A percentile compares a stretch with the other conserved stretches of the same genome.
phyloP scores from a whole-genome alignment of 2,888 invertebrate genomes.

The Lumbricus terrestris region DNA sequence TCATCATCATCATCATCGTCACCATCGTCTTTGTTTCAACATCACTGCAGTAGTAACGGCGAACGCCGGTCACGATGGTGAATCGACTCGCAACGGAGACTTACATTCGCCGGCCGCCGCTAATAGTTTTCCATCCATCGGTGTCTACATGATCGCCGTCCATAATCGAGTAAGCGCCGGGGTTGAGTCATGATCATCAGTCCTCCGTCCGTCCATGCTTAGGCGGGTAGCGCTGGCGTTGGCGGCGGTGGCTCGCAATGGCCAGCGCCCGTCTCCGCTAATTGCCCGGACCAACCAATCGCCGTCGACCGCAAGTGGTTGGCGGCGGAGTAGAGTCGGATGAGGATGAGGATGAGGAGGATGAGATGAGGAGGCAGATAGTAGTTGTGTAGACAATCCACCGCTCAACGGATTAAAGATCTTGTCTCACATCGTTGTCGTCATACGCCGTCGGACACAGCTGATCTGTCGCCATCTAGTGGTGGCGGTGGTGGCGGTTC shows the following conservation, averaged over 20 bases:
- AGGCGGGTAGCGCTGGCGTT: no score
- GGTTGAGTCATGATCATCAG: not conserved
- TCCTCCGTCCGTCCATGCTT: no score
- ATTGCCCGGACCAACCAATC: not conserved
- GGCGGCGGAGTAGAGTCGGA: not conserved
- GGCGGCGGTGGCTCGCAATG: no score
- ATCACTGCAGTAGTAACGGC: no score
- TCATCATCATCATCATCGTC: no score
- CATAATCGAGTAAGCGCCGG: not conserved
- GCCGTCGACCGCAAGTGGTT: not conserved
- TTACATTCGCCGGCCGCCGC: not conserved
- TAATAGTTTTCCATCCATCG: slow-evolving; percentile 3
- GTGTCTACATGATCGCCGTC: no score
- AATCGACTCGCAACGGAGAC: slow-evolving; percentile 42
- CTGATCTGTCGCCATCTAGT: not conserved
- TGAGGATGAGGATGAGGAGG: no score
- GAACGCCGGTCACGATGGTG: not conserved
- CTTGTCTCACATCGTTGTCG: not conserved
- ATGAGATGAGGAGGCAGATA: not conserved
- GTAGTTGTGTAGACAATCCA: not conserved
- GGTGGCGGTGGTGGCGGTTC: not conserved
- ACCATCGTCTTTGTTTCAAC: not conserved
- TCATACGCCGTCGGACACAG: not conserved
- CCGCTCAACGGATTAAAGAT: not conserved
- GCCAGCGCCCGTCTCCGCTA: not conserved